Conservation (phyloP, 2,888 invertebrate genomes). For the Ochlodes sylvanus region DNA sequence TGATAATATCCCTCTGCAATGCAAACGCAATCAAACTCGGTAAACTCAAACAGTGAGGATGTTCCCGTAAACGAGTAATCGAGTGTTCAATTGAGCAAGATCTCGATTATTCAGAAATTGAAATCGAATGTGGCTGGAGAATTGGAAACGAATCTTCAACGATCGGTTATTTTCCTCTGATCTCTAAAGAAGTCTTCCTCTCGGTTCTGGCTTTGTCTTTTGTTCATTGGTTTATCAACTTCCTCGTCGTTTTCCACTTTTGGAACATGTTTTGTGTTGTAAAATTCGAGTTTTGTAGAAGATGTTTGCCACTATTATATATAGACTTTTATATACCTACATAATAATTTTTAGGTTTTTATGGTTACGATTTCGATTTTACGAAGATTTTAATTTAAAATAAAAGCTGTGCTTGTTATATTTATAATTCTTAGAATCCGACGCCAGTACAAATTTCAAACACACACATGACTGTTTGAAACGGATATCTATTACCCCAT, state of each 20-base stretch:
- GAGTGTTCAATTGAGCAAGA: constrained; percentile 83
- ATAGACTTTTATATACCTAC: no score
- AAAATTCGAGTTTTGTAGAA: no score
- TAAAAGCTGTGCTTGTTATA: no score
- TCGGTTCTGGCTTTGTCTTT: constrained; percentile 26
- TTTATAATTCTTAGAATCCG: no score
- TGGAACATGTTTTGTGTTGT: not conserved
- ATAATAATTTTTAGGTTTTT: no score
- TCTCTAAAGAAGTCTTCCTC: constrained; percentile 44
- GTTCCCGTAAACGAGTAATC: constrained; percentile 80
- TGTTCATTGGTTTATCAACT: constrained; percentile 40
- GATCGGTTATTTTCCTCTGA: constrained; percentile 54
- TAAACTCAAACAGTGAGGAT: constrained; percentile 77
- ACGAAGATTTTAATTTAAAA: no score
- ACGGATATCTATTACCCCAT: no score
- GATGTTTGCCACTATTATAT: no score
- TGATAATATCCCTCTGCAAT: constrained; percentile 67
- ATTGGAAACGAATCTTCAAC: constrained; percentile 71
- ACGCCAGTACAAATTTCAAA: no score
- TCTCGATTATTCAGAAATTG: constrained; percentile 81
- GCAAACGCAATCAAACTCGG: constrained; percentile 80
- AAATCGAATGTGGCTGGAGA: constrained; percentile 73
- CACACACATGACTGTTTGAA: no score
- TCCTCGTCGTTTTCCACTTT: constrained; percentile 46
- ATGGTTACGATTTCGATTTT: no score